Evolutionary conservation across 2,888 invertebrate genomes (phyloP), one percentile per base, ranked within the genome.

Genomic region (Poecilus cupreus): DNA sequence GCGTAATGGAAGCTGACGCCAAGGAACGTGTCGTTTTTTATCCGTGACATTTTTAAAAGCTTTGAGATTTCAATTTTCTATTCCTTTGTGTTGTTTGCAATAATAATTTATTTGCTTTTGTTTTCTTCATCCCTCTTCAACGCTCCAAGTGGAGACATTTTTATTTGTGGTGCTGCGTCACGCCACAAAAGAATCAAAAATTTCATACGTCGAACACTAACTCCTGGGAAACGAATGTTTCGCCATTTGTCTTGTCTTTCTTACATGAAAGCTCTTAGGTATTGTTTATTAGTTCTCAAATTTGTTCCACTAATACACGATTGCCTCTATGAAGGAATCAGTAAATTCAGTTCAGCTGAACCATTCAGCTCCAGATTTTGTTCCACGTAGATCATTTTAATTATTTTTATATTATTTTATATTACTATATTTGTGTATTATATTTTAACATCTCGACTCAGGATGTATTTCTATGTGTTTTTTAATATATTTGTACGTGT

Each of bases 1-100:
- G 43, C 80, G 80, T 80, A 80, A 80, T 80, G 80, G 80, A 80
- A 80, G 80, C 72, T 80, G 80, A 80, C 80, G 80, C 80, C 72
- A 80, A 80, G 80, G 54, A 80, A 80, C 80, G 72, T 72, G 72
- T 80, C 80, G 80, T 70, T 70, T 80, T 80, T 80, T 80, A 80
- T 80, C 80, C 80, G 72, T 70, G 80, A 80, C 72, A 80, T 72
- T 80, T 80, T 80, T 80, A 80, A 80, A 80, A 80, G 80, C 80
- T 80, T 80, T 80, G 80, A 80, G 80, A 80, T 80, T 80, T 72
- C 80, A 80, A 80, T 80, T 80, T 80, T 72, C 72, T 80, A 72
- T 70, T 80, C 72, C 57, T 80, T 80, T 80, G 80, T 80, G 80
- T 79, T 70, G 79, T 57, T 54, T 57, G 72, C 57, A 80, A 80